Evolutionary conservation across 2,888 invertebrate species (phyloP).

Genomic region (Megalurothrips usitatus): DNA sequence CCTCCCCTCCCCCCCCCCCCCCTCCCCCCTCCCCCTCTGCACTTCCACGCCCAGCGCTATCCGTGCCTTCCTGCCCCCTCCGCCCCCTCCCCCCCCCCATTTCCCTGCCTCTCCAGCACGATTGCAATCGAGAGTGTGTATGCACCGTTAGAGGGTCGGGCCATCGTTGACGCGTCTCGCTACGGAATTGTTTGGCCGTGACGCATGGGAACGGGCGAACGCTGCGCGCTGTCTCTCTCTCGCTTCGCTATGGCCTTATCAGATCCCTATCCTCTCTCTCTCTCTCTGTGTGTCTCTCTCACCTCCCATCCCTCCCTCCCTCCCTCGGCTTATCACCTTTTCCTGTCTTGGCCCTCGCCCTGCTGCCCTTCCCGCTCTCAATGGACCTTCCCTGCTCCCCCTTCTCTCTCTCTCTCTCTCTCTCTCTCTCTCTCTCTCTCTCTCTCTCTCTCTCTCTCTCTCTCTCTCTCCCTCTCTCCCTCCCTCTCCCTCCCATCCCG

Average conservation of each 20-base stretch:
- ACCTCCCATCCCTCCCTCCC: not conserved
- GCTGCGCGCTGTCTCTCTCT: not conserved
- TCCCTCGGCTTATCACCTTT: not conserved
- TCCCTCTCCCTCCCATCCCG: not conserved
- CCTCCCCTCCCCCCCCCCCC: too few species aligned
- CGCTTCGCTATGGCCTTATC: not conserved
- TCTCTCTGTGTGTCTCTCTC: not conserved
- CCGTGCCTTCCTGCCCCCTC: too few species aligned
- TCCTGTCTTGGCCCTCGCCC: not conserved
- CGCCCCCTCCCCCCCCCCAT: not conserved
- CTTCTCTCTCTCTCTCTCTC: not conserved
- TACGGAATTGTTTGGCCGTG: conserved; percentile 2
- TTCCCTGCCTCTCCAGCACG: not conserved
- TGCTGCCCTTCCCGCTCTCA: not conserved
- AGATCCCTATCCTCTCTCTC: not conserved
- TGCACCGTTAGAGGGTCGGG: not conserved
- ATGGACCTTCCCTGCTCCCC: not conserved
- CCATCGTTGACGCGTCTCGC: not conserved
- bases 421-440: not conserved
- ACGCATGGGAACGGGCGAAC: not conserved
- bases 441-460: too few species aligned
- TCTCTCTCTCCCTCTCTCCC: not conserved
- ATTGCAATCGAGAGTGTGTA: not conserved
- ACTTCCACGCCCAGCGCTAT: too few species aligned
- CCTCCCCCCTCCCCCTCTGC: too few species aligned